Percentiles rank a stretch among this genome's conserved stretches.
Evolutionary conservation across 2,797 vertebrate genomes (phyloP).

Genomic region (Sphenopsis melanotis): DNA sequence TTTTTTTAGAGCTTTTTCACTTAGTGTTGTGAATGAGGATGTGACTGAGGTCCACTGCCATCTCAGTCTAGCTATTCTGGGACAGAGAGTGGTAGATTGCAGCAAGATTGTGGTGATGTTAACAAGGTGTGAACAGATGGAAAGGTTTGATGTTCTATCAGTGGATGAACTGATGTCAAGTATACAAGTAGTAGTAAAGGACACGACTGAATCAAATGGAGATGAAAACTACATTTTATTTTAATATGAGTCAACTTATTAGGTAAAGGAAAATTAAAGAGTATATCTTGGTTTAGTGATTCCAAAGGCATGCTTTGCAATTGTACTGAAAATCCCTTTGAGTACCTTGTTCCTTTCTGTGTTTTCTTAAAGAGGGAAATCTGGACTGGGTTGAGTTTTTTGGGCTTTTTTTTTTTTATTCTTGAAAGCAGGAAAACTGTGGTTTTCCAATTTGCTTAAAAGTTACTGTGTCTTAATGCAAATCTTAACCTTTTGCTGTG

Average conservation of each 20-base stretch:
- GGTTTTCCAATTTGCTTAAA: not conserved
- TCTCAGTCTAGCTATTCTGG: not conserved
- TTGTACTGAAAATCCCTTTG: not conserved
- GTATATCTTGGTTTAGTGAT: not conserved
- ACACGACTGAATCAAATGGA: not conserved
- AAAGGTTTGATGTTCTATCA: not conserved
- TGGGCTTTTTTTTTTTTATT: not conserved
- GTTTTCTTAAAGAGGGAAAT: not conserved
- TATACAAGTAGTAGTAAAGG: not conserved
- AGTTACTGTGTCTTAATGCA: not conserved
- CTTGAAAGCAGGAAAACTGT: not conserved
- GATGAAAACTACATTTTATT: not conserved
- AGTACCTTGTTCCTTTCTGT: not conserved
- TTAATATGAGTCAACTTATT: not conserved
- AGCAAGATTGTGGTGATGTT: not conserved
- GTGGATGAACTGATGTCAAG: not conserved
- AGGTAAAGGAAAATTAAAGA: not conserved
- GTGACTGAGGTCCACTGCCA: not conserved
- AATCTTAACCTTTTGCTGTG: not conserved
- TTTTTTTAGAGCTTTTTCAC: not conserved
- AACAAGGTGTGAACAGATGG: not conserved
- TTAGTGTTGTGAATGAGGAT: not conserved
- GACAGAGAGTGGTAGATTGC: not conserved
- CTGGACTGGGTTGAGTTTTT: not conserved
- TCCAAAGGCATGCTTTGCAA: not conserved